These are phyloP conservation scores for Rhamphomyia laevipes DNA, from an alignment of 2,888 invertebrate genomes.

Conservation along the genomic window DNA sequence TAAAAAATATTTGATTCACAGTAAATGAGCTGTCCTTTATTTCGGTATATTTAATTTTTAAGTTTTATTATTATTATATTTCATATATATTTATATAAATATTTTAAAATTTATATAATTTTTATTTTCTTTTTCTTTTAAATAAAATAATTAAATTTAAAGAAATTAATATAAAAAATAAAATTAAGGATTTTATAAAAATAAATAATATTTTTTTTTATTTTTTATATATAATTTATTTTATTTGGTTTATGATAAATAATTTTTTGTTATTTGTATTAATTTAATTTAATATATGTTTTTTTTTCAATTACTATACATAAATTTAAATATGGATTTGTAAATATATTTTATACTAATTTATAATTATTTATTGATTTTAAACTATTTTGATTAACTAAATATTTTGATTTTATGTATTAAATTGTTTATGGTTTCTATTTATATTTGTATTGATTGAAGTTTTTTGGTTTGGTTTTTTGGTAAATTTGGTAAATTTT, in stretches of 20 bases:
- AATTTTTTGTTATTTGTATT: too few species aligned
- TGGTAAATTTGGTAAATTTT: too few species aligned
- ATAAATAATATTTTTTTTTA: not conserved
- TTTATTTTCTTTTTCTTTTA: not conserved
- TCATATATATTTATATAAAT: not conserved
- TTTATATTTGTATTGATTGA: too few species aligned
- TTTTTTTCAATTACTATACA: too few species aligned
- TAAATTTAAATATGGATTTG: too few species aligned
- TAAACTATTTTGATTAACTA: too few species aligned
- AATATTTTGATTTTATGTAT: too few species aligned
- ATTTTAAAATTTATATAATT: not conserved
- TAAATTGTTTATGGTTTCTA: too few species aligned
- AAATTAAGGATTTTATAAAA: not conserved
- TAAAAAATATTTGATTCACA: conserved; percentile 13
- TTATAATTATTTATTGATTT: too few species aligned
- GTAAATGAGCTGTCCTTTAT: conserved; percentile 13
- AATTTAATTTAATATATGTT: too few species aligned
- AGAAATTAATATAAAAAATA: not conserved
- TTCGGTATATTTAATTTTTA: conserved; percentile 4
- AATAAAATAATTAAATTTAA: not conserved
- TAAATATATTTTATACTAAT: too few species aligned
- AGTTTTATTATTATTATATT: conserved; percentile 2
- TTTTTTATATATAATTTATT: not conserved
- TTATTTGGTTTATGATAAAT: not conserved
- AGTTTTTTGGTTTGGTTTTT: too few species aligned